Conservation (phyloP, 1,140 invertebrate species). For the Harpegnathos saltator region DNA sequence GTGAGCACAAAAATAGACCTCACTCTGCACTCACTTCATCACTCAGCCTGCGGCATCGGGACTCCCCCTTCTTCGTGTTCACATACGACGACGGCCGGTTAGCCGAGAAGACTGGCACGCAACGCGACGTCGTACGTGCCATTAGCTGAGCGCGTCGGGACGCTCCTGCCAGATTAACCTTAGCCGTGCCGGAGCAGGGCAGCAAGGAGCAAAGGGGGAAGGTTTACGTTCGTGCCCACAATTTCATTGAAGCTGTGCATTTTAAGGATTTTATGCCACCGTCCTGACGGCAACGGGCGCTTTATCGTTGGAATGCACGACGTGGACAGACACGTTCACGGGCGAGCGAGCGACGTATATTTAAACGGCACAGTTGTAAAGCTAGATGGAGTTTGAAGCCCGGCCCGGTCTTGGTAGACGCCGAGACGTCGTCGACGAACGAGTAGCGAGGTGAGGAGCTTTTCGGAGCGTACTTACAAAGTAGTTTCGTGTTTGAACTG, state of each 20-base stretch:
- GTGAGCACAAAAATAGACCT: constrained; percentile 82
- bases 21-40: constrained; percentile 83
- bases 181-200: background rate
- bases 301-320: constrained; percentile 31
- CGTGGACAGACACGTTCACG: constrained; percentile 26
- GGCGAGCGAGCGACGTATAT: constrained; percentile 6
- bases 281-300: background rate
- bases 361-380: constrained; percentile 23
- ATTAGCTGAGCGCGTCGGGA: constrained; percentile 75
- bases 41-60: constrained; percentile 57
- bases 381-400: background rate
- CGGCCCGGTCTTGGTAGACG: background rate
- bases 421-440: background rate
- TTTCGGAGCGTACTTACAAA: background rate
- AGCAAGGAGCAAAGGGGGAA: too few species aligned
- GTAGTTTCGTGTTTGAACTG: background rate
- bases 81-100: constrained; percentile 63
- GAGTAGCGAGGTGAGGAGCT: background rate
- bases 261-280: constrained; percentile 40
- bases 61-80: constrained; percentile 49
- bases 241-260: constrained; percentile 64
- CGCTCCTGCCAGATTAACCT: constrained; percentile 71
- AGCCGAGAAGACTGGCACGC: constrained; percentile 70
- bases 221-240: constrained; percentile 32
- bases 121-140: constrained; percentile 67